These are phyloP conservation scores for Diadophis punctatus DNA, from an alignment of 2,113 vertebrate genomes.

Conservation along the genomic window DNA sequence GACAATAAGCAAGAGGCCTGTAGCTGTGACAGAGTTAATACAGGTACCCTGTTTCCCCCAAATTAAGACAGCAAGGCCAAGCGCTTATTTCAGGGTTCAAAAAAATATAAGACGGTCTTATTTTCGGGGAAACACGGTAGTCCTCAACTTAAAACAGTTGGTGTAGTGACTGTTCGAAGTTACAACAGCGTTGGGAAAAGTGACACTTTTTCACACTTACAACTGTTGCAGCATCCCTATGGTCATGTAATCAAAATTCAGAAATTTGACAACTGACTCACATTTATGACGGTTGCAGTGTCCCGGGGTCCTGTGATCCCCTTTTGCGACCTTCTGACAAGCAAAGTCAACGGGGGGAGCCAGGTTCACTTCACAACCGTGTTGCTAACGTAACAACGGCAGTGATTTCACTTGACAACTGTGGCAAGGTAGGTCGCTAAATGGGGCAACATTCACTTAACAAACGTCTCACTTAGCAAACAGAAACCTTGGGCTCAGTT, in stretches of 20 bases:
- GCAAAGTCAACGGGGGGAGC: background rate
- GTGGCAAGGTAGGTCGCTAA: background rate
- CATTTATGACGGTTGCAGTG: background rate
- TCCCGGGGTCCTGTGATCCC: background rate
- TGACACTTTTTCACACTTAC: background rate
- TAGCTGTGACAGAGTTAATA: background rate
- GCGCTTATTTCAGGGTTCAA: too few relatives aligned
- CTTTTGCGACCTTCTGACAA: background rate
- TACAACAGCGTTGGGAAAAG: background rate
- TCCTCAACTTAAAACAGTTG: background rate
- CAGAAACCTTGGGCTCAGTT: background rate
- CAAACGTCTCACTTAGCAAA: background rate
- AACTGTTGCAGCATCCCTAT: background rate
- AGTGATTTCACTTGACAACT: background rate
- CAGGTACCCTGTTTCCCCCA: too few relatives aligned
- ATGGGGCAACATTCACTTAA: background rate
- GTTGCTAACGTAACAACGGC: background rate
- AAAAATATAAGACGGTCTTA: too few relatives aligned
- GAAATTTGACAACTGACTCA: background rate
- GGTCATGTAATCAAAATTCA: background rate
- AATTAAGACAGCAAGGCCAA: too few relatives aligned
- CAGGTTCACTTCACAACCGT: background rate
- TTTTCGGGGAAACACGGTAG: background rate
- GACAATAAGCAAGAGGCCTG: background rate
- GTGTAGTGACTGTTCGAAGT: background rate